These are phyloP conservation scores for Lepidurus packardi DNA, from an alignment of 1,140 invertebrate genomes.

Conservation along the genomic window DNA sequence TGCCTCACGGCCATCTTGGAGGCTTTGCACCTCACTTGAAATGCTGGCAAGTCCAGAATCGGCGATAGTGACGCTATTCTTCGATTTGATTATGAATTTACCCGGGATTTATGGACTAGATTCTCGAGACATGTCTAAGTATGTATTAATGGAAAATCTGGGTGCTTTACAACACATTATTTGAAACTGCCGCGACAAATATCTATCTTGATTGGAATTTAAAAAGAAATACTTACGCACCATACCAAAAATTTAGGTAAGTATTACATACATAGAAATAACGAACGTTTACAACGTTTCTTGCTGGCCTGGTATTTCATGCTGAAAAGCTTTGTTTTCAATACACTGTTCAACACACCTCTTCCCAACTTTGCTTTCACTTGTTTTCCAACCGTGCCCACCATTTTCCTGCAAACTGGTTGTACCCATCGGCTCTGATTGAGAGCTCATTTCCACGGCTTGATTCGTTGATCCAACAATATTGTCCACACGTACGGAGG, in stretches of 20 bases:
- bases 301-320: too few relatives aligned
- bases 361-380: too few relatives aligned
- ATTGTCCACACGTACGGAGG: background rate
- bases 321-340: too few relatives aligned
- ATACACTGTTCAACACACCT: too few relatives aligned
- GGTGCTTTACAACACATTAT: too few relatives aligned
- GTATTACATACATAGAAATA: too few relatives aligned
- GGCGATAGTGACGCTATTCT: background rate
- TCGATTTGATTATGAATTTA: background rate
- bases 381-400: background rate
- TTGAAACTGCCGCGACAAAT: too few relatives aligned
- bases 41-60: background rate
- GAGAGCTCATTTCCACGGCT: slow-evolving; percentile 1
- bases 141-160: too few relatives aligned
- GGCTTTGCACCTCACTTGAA: background rate
- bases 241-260: too few relatives aligned
- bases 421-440: background rate
- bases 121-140: background rate
- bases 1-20: slow-evolving; percentile 20
- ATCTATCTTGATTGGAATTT: too few relatives aligned
- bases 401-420: background rate
- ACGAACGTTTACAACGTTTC: too few relatives aligned
- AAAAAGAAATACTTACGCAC: too few relatives aligned
- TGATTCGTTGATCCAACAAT: background rate
- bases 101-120: background rate